A percentile compares a stretch with the other conserved stretches of the same genome.
These are phyloP conservation scores for Rhinogobius similis DNA, from an alignment of 2,113 vertebrate genomes.

Conservation along the genomic window DNA sequence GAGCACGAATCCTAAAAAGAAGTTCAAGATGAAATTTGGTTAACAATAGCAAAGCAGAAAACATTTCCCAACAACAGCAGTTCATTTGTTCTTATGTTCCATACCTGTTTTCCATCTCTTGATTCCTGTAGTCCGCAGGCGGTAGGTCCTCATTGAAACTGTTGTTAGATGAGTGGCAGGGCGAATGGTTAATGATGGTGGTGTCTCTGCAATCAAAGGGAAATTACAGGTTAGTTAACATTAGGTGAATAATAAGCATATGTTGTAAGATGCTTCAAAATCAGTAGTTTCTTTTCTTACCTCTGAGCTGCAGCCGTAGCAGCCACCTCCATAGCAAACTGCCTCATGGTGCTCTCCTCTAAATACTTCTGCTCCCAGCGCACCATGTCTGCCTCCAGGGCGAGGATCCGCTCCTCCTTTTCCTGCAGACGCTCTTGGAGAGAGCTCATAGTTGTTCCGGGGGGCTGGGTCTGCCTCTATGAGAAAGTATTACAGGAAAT, in stretches of 20 bases:
- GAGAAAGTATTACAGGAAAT: background rate
- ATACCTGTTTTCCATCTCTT: constrained; percentile 98
- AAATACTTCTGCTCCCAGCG: constrained; percentile 99
- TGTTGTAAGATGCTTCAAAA: background rate
- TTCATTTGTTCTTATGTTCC: background rate
- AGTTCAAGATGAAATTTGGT: background rate
- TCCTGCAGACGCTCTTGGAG: constrained; percentile 91
- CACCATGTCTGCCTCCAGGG: constrained; percentile 96
- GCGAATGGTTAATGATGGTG: constrained; percentile 97
- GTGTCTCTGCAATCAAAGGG: constrained; percentile 81
- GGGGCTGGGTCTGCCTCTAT: constrained; percentile 83
- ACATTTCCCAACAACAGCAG: background rate
- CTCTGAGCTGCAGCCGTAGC: constrained; percentile 94
- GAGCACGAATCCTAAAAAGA: constrained; percentile 84
- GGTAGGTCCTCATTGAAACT: constrained; percentile 96
- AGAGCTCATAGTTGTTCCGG: constrained; percentile 76
- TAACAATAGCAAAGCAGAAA: background rate
- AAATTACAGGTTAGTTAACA: constrained; percentile 4
- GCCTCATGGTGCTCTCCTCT: constrained; percentile 96
- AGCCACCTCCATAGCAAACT: constrained; percentile 97
- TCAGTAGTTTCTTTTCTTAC: constrained; percentile 24
- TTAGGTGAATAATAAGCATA: background rate
- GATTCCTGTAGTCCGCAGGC: constrained; percentile 86
- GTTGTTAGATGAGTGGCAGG: constrained; percentile 91
- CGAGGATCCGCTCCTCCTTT: constrained; percentile 93